Evolutionary conservation across 2,113 vertebrate species (phyloP).

Genomic region (Prunella fulvescens): DNA sequence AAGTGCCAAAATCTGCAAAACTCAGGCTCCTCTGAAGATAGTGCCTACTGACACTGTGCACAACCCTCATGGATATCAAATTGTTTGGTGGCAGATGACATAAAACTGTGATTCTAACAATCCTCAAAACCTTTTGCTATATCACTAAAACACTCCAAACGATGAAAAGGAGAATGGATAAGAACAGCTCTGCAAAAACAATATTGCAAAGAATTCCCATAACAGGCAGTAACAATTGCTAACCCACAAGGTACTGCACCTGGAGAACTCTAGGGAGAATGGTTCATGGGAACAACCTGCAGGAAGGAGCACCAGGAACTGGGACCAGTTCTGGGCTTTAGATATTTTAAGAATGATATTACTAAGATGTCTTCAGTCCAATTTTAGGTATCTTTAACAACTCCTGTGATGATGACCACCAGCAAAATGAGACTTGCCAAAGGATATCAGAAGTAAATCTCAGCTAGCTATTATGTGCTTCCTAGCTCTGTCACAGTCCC

Average conservation of each 20-base stretch:
- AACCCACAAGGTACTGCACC: not conserved
- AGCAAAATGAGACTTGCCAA: not conserved
- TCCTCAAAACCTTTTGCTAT: not conserved
- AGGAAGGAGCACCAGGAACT: not conserved
- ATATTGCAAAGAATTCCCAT: not conserved
- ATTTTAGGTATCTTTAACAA: not conserved
- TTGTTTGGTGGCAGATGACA: not conserved
- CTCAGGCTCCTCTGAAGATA: not conserved
- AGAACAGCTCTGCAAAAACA: not conserved
- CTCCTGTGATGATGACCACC: not conserved
- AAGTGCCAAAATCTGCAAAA: not conserved
- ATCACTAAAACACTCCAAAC: not conserved
- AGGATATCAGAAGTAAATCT: not conserved
- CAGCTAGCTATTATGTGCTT: not conserved
- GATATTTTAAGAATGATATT: not conserved
- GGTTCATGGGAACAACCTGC: not conserved
- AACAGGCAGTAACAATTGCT: not conserved
- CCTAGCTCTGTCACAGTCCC: not conserved
- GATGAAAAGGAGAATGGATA: not conserved
- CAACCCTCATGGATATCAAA: not conserved
- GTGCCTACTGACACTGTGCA: not conserved
- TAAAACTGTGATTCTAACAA: not conserved
- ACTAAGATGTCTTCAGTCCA: not conserved
- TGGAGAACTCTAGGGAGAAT: not conserved
- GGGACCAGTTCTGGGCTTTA: not conserved